phyloP scores from a whole-genome alignment of 1,140 invertebrate genomes.

The Macrobrachium nipponense region DNA sequence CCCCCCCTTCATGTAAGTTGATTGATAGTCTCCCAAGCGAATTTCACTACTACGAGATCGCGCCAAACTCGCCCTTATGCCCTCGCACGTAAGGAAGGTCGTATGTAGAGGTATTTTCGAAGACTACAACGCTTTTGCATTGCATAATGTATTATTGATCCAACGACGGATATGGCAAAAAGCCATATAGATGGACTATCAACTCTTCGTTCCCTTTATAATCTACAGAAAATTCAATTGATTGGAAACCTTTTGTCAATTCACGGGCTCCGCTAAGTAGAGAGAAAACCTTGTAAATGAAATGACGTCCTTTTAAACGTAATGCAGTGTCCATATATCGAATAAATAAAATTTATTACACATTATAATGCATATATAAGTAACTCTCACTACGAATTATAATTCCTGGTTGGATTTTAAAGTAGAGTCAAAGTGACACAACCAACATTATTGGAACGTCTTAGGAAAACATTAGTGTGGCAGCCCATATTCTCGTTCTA shows the following conservation, averaged over 20 bases:
- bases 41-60: conserved; percentile 47
- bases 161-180: too few relatives aligned
- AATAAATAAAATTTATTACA: too few relatives aligned
- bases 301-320: too few relatives aligned
- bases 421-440: background rate
- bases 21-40: conserved; percentile 49
- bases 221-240: conserved; percentile 44
- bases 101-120: background rate
- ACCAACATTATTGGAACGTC: conserved; percentile 53
- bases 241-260: conserved; percentile 61
- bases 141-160: too few relatives aligned
- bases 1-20: conserved; percentile 11
- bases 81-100: background rate
- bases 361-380: too few relatives aligned
- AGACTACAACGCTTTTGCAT: too few relatives aligned
- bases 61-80: conserved; percentile 32
- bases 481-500: conserved; percentile 53
- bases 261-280: conserved; percentile 21
- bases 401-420: background rate
- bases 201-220: background rate
- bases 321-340: too few relatives aligned
- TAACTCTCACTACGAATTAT: too few relatives aligned
- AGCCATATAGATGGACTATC: too few relatives aligned
- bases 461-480: conserved; percentile 57
- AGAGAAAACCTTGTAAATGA: conserved; percentile 34